Evolutionary conservation across 2,797 vertebrate genomes (phyloP).

Genomic region (Kryptolebias ocellatus): DNA sequence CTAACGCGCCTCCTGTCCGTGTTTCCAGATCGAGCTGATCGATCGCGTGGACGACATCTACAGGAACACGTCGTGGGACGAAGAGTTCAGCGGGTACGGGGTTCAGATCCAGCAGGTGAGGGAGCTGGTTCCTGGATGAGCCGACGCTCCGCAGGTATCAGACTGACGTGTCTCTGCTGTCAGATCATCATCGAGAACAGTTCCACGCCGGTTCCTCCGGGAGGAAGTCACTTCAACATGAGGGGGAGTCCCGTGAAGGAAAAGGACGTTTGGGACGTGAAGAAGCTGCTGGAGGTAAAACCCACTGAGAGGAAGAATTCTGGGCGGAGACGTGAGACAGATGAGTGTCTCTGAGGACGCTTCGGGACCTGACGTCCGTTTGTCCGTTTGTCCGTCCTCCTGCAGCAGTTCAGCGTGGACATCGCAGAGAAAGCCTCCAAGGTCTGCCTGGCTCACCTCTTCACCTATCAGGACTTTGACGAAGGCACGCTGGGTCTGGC

Average conservation of each 20-base stretch:
- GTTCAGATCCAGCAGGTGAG: slow-evolving; percentile 97
- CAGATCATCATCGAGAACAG: slow-evolving; percentile 93
- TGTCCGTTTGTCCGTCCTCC: slow-evolving; percentile 4
- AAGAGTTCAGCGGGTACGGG: slow-evolving; percentile 87
- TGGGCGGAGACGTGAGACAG: too few species aligned
- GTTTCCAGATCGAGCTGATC: slow-evolving; percentile 91
- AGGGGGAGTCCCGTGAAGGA: slow-evolving; percentile 82
- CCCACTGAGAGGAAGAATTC: too few species aligned
- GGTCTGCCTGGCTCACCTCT: slow-evolving; percentile 95
- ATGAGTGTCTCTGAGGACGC: too few species aligned
- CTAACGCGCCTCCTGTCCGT: background rate
- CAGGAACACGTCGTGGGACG: slow-evolving; percentile 94
- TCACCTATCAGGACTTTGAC: slow-evolving; percentile 98
- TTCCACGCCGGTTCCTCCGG: slow-evolving; percentile 71
- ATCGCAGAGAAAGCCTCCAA: slow-evolving; percentile 91
- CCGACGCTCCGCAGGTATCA: background rate
- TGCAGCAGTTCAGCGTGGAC: slow-evolving; percentile 95
- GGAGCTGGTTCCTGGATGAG: background rate
- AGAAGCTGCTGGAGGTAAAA: slow-evolving; percentile 91
- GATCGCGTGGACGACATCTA: slow-evolving; percentile 98
- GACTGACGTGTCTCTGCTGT: background rate
- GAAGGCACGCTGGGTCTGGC: slow-evolving; percentile 95
- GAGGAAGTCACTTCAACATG: slow-evolving; percentile 93
- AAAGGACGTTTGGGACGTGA: slow-evolving; percentile 94
- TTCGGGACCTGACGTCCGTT: too few species aligned